These are phyloP conservation scores for Coreoperca whiteheadi DNA, from an alignment of 2,113 vertebrate species.

Conservation along the genomic window DNA sequence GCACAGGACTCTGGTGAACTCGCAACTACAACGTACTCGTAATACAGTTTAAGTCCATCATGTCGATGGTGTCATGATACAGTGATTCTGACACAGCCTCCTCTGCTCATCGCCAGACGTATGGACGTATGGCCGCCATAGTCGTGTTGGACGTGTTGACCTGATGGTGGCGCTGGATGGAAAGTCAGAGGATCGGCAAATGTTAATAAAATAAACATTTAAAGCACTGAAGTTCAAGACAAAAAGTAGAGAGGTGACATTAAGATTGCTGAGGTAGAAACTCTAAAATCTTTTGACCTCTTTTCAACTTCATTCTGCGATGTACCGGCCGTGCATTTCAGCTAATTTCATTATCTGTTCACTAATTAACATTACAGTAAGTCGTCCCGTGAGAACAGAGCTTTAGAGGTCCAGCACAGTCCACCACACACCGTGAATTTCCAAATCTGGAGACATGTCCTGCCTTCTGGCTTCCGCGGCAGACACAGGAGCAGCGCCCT, in stretches of 20 bases:
- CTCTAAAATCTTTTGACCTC: constrained; percentile 33
- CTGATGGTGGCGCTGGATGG: no score
- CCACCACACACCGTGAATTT: background rate
- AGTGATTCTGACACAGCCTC: no score
- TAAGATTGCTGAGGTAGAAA: background rate
- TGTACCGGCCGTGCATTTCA: background rate
- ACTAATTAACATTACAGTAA: constrained; percentile 44
- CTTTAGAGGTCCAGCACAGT: background rate
- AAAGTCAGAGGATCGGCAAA: no score
- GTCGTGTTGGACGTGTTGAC: no score
- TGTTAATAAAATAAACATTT: no score
- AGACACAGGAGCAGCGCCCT: background rate
- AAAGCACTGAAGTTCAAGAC: background rate
- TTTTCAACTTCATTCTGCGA: background rate
- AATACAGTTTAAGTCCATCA: no score
- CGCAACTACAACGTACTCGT: no score
- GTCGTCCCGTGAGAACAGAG: background rate
- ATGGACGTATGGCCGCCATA: no score
- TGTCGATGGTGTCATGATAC: no score
- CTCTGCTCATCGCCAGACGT: no score
- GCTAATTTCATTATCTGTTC: constrained; percentile 5
- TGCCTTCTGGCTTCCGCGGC: background rate
- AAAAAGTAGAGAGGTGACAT: background rate
- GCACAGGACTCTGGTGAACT: no score
- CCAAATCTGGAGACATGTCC: background rate